Conservation (phyloP, 2,888 invertebrate species). For the Drosophila buzzatii region DNA sequence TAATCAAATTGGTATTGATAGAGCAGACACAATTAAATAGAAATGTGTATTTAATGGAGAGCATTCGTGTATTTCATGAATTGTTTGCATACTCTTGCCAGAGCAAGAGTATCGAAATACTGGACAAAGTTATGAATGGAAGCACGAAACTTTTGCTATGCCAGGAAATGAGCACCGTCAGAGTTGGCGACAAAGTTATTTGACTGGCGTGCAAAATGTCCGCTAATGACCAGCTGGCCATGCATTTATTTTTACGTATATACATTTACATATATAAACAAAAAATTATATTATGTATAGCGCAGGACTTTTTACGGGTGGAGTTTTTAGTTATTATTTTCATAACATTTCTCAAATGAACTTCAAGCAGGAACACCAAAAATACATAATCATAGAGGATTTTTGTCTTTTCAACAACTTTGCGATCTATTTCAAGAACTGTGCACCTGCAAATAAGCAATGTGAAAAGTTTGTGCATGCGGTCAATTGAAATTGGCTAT, state of each 20-base stretch:
- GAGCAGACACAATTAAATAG: neutral
- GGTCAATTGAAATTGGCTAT: slow-evolving; percentile 27
- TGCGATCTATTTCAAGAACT: neutral
- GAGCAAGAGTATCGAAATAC: slow-evolving; percentile 7
- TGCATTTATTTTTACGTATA: slow-evolving; percentile 39
- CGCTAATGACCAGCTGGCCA: slow-evolving; percentile 59
- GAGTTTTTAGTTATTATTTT: neutral
- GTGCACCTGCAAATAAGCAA: slow-evolving; percentile 9
- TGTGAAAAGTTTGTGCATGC: slow-evolving; percentile 7
- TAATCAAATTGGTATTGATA: neutral
- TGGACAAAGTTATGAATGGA: slow-evolving; percentile 57
- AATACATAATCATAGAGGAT: neutral
- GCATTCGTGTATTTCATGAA: neutral
- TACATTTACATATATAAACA: slow-evolving; percentile 9
- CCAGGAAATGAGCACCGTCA: slow-evolving; percentile 47
- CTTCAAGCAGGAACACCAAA: neutral
- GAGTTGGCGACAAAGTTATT: slow-evolving; percentile 23
- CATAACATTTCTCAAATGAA: neutral
- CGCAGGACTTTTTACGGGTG: neutral
- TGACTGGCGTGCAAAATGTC: slow-evolving; percentile 47
- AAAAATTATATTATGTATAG: neutral
- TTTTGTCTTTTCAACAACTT: slow-evolving; percentile 2
- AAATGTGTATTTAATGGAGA: neutral
- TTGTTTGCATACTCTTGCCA: neutral
- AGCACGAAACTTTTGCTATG: slow-evolving; percentile 60